These are phyloP conservation scores for Callaeas wilsoni DNA, from an alignment of 2,113 vertebrate genomes.

Conservation along the genomic window DNA sequence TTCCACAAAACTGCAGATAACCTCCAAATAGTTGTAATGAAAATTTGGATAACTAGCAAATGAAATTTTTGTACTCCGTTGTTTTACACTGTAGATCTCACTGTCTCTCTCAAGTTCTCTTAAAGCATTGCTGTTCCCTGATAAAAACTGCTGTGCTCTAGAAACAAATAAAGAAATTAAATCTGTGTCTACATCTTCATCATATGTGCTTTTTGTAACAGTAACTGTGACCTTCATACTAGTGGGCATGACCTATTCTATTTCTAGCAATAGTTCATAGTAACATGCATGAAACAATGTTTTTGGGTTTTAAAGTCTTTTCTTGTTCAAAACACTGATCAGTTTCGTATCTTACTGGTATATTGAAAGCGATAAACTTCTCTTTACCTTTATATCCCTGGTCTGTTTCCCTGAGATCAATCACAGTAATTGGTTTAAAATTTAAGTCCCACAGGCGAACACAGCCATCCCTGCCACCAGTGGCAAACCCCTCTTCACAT, in stretches of 20 bases:
- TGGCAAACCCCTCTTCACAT: slow-evolving; percentile 97
- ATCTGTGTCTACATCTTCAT: background rate
- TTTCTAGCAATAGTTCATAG: background rate
- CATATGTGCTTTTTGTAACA: background rate
- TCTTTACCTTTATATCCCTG: slow-evolving; percentile 98
- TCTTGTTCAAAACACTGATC: background rate
- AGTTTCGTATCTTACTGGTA: background rate
- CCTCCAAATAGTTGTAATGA: background rate
- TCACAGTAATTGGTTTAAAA: slow-evolving; percentile 99
- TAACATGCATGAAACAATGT: accelerated
- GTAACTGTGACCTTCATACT: background rate
- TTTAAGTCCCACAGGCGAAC: slow-evolving; percentile 97
- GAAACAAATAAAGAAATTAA: background rate
- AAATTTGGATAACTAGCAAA: background rate
- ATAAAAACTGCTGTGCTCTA: background rate
- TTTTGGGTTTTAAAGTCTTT: background rate
- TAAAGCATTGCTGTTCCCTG: background rate
- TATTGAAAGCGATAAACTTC: background rate
- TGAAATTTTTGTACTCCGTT: background rate
- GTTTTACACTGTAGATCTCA: background rate
- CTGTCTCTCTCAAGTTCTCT: background rate
- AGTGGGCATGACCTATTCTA: background rate
- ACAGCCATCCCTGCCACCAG: slow-evolving; percentile 95
- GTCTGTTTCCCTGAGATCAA: slow-evolving; percentile 99
- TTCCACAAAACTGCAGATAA: background rate